Evolutionary conservation across 2,113 vertebrate species (phyloP).

Genomic region (Nothobranchius furzeri): DNA sequence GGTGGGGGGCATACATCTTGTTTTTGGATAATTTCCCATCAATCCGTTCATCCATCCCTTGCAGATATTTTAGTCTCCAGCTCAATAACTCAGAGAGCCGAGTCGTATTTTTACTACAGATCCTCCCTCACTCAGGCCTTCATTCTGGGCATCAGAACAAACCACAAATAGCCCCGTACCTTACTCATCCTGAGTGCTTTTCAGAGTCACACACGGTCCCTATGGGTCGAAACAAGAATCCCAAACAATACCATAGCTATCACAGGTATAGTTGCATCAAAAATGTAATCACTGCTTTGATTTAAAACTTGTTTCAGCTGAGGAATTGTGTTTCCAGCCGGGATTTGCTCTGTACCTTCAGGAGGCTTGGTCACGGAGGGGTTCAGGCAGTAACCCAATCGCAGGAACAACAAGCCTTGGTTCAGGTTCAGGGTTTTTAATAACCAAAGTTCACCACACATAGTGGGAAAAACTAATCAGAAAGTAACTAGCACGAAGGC

Average conservation of each 20-base stretch:
- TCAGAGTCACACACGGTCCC: constrained; percentile 44
- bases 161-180: constrained; percentile 58
- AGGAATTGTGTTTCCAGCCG: background rate
- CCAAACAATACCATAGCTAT: constrained; percentile 31
- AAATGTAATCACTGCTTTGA: constrained; percentile 12
- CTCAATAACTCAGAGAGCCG: constrained; percentile 35
- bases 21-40: constrained; percentile 37
- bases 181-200: constrained; percentile 55
- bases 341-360: constrained; percentile 6
- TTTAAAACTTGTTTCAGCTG: constrained; percentile 17
- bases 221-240: constrained; percentile 34
- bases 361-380: no score
- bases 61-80: constrained; percentile 33
- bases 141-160: constrained; percentile 51
- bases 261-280: constrained; percentile 11
- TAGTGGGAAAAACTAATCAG: no score
- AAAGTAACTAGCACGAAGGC: no score
- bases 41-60: constrained; percentile 13
- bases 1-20: constrained; percentile 46
- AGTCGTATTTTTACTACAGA: constrained; percentile 33
- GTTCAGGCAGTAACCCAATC: no score
- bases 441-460: no score
- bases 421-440: no score
- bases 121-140: constrained; percentile 31
- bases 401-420: no score